A percentile compares a stretch with the other conserved stretches of the same genome.
phyloP scores from a whole-genome alignment of 2,113 vertebrate genomes.

The Dromiciops gliroides region DNA sequence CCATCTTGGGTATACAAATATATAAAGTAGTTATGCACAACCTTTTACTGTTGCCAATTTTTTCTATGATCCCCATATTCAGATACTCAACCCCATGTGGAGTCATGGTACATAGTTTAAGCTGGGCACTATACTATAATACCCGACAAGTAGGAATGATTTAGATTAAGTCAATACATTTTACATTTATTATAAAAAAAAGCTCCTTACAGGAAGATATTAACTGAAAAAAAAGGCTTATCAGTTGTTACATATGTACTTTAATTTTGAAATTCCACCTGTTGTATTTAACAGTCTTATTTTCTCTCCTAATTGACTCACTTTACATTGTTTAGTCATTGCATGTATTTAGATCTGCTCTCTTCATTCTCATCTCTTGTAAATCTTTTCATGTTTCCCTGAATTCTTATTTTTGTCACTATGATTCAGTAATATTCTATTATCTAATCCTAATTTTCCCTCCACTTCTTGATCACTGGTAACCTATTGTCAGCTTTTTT shows the following conservation, averaged over 20 bases:
- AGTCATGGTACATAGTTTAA: too few relatives aligned
- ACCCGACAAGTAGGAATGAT: neutral
- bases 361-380: neutral
- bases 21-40: too few relatives aligned
- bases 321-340: neutral
- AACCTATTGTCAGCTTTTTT: neutral
- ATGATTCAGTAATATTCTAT: neutral
- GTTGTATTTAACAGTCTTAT: neutral
- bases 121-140: too few relatives aligned
- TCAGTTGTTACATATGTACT: neutral
- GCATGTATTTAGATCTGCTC: too few relatives aligned
- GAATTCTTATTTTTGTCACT: neutral
- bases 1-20: too few relatives aligned
- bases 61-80: too few relatives aligned
- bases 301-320: neutral
- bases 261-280: neutral
- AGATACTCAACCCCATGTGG: too few relatives aligned
- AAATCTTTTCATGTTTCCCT: neutral
- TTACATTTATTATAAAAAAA: too few relatives aligned
- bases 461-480: neutral
- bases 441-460: neutral
- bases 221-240: neutral
- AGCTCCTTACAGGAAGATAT: neutral
- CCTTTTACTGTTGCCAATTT: too few relatives aligned
- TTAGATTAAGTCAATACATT: neutral